phyloP scores from a whole-genome alignment of 2,113 vertebrate genomes.

The Puma concolor region DNA sequence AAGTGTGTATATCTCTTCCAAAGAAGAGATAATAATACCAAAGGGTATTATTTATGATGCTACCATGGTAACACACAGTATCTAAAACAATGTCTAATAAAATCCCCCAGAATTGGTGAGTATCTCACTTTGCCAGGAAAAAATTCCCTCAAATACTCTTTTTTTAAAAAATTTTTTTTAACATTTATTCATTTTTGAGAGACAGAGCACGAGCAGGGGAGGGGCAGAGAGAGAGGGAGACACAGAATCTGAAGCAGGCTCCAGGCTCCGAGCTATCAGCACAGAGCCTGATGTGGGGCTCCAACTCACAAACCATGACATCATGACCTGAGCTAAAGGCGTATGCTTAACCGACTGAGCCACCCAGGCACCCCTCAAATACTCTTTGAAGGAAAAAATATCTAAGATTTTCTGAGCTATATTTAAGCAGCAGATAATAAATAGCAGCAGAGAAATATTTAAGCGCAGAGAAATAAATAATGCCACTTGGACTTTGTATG shows the following conservation, averaged over 20 bases:
- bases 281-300: too few relatives aligned
- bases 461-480: conserved; percentile 40
- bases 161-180: too few relatives aligned
- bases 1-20: not conserved
- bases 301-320: too few relatives aligned
- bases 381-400: not conserved
- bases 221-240: too few relatives aligned
- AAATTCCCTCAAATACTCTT: not conserved
- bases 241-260: too few relatives aligned
- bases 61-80: not conserved
- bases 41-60: not conserved
- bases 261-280: too few relatives aligned
- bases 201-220: too few relatives aligned
- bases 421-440: conserved; percentile 35
- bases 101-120: not conserved
- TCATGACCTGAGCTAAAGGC: too few relatives aligned
- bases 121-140: not conserved
- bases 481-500: not conserved
- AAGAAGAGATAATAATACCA: not conserved
- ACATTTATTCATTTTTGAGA: too few relatives aligned
- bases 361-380: not conserved
- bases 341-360: too few relatives aligned
- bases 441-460: not conserved
- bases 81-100: conserved; percentile 8
- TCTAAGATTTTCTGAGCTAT: not conserved